These are phyloP conservation scores for Glyptemys insculpta DNA, from an alignment of 2,797 vertebrate species.

Conservation along the genomic window DNA sequence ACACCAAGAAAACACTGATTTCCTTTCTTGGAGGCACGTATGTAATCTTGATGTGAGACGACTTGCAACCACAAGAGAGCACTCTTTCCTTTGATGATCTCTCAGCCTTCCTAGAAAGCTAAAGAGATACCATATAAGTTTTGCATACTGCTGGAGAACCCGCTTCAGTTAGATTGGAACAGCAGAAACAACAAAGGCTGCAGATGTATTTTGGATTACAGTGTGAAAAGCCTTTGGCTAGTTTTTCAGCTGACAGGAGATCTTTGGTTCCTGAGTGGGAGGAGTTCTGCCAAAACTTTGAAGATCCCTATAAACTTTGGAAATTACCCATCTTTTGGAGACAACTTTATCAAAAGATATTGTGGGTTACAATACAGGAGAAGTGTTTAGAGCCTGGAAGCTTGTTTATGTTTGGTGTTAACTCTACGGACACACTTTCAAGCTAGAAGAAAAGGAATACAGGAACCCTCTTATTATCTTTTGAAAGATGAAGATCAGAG, in stretches of 20 bases:
- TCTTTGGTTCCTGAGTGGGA: slow-evolving; percentile 72
- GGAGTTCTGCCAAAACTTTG: slow-evolving; percentile 72
- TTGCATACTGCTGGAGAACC: slow-evolving; percentile 75
- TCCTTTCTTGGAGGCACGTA: neutral
- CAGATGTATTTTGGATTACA: slow-evolving; percentile 73
- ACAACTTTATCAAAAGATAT: slow-evolving; percentile 76
- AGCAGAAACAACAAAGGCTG: slow-evolving; percentile 77
- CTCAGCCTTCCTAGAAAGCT: slow-evolving; percentile 66
- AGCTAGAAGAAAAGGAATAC: slow-evolving; percentile 58
- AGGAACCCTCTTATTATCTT: slow-evolving; percentile 76
- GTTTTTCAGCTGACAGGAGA: slow-evolving; percentile 72
- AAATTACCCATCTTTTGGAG: slow-evolving; percentile 75
- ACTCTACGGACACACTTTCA: slow-evolving; percentile 74
- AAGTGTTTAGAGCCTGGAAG: slow-evolving; percentile 75
- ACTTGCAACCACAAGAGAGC: slow-evolving; percentile 82
- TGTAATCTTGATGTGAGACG: slow-evolving; percentile 62
- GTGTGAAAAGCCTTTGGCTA: slow-evolving; percentile 75
- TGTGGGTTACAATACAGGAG: slow-evolving; percentile 75
- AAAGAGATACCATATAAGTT: slow-evolving; percentile 60
- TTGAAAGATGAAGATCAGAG: slow-evolving; percentile 82
- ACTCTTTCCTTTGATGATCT: slow-evolving; percentile 78
- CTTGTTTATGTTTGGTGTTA: slow-evolving; percentile 76
- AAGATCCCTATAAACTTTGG: slow-evolving; percentile 68
- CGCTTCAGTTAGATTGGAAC: slow-evolving; percentile 72
- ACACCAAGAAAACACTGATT: neutral